These are phyloP conservation scores for Drosophila pseudotalamancana DNA, from an alignment of 2,888 invertebrate species.

Conservation along the genomic window DNA sequence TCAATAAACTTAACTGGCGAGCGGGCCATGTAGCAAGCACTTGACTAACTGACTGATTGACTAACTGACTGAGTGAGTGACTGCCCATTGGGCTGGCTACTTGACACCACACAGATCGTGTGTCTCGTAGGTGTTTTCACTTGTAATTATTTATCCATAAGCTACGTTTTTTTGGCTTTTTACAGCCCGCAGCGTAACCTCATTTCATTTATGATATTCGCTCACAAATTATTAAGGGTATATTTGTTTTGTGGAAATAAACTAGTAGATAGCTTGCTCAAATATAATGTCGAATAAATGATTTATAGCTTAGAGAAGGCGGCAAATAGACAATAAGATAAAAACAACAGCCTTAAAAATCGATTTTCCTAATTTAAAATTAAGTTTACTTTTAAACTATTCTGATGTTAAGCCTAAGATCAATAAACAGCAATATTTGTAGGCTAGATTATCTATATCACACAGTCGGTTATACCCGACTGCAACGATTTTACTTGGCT, in stretches of 20 bases:
- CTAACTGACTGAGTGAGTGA: slow-evolving; percentile 23
- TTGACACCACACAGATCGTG: slow-evolving; percentile 55
- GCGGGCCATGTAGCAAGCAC: slow-evolving; percentile 33
- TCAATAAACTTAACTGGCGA: slow-evolving; percentile 62
- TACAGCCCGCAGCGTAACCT: slow-evolving; percentile 43
- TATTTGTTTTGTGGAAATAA: not conserved
- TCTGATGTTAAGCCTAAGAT: too few relatives aligned
- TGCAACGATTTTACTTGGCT: too few relatives aligned
- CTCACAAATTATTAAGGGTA: not conserved
- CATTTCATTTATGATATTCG: slow-evolving; percentile 19
- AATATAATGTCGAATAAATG: too few relatives aligned
- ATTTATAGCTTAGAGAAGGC: too few relatives aligned
- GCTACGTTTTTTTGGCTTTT: slow-evolving; percentile 18
- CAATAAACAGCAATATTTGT: too few relatives aligned
- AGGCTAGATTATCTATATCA: too few relatives aligned
- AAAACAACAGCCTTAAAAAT: too few relatives aligned
- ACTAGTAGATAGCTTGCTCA: not conserved
- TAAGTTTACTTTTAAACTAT: too few relatives aligned
- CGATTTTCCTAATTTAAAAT: too few relatives aligned
- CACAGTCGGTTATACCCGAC: not conserved
- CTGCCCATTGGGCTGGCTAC: slow-evolving; percentile 52
- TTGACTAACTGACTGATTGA: slow-evolving; percentile 26
- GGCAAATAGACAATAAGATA: too few relatives aligned
- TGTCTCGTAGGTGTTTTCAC: slow-evolving; percentile 72
- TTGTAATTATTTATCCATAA: slow-evolving; percentile 79